Evolutionary conservation across 2,888 invertebrate genomes (phyloP).

Genomic region (Pimpla rufipes): DNA sequence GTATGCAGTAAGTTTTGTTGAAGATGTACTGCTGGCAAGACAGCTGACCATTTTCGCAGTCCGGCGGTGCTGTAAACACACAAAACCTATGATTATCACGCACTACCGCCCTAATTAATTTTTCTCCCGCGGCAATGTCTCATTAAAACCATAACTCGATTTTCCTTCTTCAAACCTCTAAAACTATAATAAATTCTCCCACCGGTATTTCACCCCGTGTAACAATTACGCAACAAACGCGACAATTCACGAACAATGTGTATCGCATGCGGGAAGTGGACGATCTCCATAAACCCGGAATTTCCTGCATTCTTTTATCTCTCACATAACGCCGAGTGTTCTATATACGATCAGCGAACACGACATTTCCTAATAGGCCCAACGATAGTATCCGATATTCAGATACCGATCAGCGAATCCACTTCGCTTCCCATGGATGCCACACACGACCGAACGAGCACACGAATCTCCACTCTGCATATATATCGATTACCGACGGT

Average conservation of each 20-base stretch:
- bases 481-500: slow-evolving; percentile 40
- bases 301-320: slow-evolving; percentile 55
- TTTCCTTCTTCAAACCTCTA: too few species aligned
- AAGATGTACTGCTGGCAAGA: slow-evolving; percentile 97
- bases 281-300: slow-evolving; percentile 53
- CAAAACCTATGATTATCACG: slow-evolving; percentile 27
- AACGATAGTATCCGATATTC: slow-evolving; percentile 50
- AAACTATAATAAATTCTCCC: too few species aligned
- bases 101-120: slow-evolving; percentile 2
- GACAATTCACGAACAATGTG: slow-evolving; percentile 50
- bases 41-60: slow-evolving; percentile 96
- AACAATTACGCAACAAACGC: slow-evolving; percentile 48
- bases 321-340: not conserved
- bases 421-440: slow-evolving; percentile 8
- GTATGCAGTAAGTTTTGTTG: slow-evolving; percentile 98
- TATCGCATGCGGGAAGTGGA: slow-evolving; percentile 70
- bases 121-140: not conserved
- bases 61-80: slow-evolving; percentile 92
- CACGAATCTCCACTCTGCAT: too few species aligned
- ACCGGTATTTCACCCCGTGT: not conserved
- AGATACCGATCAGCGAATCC: slow-evolving; percentile 36
- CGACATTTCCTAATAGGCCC: slow-evolving; percentile 42
- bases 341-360: not conserved
- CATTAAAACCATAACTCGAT: too few species aligned
- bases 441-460: not conserved